These are phyloP conservation scores for Sycophaga agraensis DNA, from an alignment of 1,140 invertebrate species.

Conservation along the genomic window DNA sequence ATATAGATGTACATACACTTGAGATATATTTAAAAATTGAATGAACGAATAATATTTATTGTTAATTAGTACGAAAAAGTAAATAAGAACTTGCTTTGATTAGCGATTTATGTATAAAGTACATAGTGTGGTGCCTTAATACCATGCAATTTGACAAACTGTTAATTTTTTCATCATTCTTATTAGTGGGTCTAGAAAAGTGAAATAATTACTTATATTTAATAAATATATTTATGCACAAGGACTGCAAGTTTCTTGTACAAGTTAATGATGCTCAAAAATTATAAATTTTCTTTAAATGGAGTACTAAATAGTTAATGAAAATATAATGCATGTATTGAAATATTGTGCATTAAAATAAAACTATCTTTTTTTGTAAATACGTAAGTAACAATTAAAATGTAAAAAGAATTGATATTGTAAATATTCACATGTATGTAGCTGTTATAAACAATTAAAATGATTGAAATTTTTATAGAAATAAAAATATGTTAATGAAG, in stretches of 20 bases:
- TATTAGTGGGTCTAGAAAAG: not conserved
- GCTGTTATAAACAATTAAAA: conserved; percentile 22
- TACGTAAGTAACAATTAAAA: conserved; percentile 4
- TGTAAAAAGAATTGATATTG: conserved; percentile 14
- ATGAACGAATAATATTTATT: not conserved
- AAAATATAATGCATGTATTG: not conserved
- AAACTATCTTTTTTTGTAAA: conserved; percentile 7
- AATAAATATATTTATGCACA: not conserved
- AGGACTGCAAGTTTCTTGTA: not conserved
- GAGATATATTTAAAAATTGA: not conserved
- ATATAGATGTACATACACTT: not conserved
- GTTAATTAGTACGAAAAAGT: not conserved
- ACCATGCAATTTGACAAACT: not conserved
- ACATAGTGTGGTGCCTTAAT: conserved; percentile 30
- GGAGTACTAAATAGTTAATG: not conserved
- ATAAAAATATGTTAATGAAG: too few species aligned
- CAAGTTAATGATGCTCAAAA: not conserved
- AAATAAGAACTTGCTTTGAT: not conserved
- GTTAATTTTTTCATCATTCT: not conserved
- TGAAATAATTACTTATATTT: not conserved
- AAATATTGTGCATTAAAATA: not conserved
- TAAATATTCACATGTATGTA: conserved; percentile 8
- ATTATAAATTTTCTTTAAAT: not conserved
- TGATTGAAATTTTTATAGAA: conserved; percentile 1
- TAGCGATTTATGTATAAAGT: conserved; percentile 9